Percentiles rank a stretch among this genome's conserved stretches.
Conservation (phyloP, 2,888 invertebrate species). For the Petrophora chlorosata region DNA sequence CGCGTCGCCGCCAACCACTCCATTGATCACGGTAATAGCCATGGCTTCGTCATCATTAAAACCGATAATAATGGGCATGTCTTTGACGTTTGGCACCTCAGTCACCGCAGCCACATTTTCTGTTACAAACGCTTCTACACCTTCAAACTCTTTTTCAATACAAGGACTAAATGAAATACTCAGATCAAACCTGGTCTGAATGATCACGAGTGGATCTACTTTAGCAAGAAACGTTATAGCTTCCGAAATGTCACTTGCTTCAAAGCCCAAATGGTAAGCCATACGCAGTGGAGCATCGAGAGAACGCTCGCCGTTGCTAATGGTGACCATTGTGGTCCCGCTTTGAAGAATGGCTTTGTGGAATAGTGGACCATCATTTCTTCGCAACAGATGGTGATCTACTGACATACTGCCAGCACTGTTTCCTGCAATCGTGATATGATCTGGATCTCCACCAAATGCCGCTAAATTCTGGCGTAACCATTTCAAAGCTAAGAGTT, state of each 20-base stretch:
- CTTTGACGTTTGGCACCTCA: conserved; percentile 35
- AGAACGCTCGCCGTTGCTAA: conserved; percentile 31
- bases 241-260: conserved; percentile 38
- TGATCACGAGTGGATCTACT: conserved; percentile 38
- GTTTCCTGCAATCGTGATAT: conserved; percentile 55
- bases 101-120: conserved; percentile 35
- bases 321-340: conserved; percentile 39
- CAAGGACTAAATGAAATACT: conserved; percentile 39
- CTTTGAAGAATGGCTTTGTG: conserved; percentile 51
- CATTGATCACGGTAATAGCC: not conserved
- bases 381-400: conserved; percentile 48
- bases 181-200: conserved; percentile 37
- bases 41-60: conserved; percentile 41
- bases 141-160: conserved; percentile 45
- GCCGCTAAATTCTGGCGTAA: conserved; percentile 54
- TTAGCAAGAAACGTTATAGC: conserved; percentile 46
- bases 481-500: conserved; percentile 55
- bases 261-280: conserved; percentile 43
- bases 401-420: conserved; percentile 57
- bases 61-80: conserved; percentile 45
- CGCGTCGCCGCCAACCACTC: not conserved
- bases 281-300: conserved; percentile 41
- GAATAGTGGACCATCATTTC: conserved; percentile 41
- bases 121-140: conserved; percentile 43
- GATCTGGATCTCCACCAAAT: conserved; percentile 57